Evolutionary conservation across 2,888 invertebrate species (phyloP).

Genomic region (Cremastinae sp.): DNA sequence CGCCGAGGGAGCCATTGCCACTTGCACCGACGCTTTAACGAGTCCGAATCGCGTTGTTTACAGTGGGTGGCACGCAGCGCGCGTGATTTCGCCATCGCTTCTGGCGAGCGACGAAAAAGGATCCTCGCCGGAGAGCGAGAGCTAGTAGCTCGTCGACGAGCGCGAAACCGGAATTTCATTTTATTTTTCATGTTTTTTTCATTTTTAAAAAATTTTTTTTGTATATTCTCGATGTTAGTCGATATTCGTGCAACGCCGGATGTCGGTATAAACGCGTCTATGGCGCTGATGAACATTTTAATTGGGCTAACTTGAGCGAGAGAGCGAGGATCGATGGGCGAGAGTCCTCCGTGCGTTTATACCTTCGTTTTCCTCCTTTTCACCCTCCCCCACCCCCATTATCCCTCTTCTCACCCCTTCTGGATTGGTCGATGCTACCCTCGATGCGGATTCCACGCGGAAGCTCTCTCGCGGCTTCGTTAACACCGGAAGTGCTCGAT

Average conservation of each 20-base stretch:
- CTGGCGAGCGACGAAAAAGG: neutral
- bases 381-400: conserved; percentile 4
- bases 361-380: too few species aligned
- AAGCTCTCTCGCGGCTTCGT: conserved; percentile 55
- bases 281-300: conserved; percentile 48
- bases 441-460: conserved; percentile 36
- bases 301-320: conserved; percentile 53
- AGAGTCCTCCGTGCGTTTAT: too few species aligned
- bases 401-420: conserved; percentile 3
- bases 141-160: too few species aligned
- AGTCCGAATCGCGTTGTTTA: conserved; percentile 49
- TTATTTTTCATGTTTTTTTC: too few species aligned
- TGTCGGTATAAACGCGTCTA: neutral
- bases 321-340: conserved; percentile 3
- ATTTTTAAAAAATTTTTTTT: too few species aligned
- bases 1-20: conserved; percentile 8
- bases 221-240: too few species aligned
- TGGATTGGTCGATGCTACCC: conserved; percentile 10
- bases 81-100: conserved; percentile 40
- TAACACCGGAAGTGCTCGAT: conserved; percentile 59
- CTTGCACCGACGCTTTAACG: conserved; percentile 32
- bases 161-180: neutral
- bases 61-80: conserved; percentile 31
- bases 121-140: neutral
- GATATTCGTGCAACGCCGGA: too few species aligned